Evolutionary conservation across 2,113 vertebrate genomes (phyloP), one percentile per base, ranked within the genome.

Genomic region (Vireo altiloquus): DNA sequence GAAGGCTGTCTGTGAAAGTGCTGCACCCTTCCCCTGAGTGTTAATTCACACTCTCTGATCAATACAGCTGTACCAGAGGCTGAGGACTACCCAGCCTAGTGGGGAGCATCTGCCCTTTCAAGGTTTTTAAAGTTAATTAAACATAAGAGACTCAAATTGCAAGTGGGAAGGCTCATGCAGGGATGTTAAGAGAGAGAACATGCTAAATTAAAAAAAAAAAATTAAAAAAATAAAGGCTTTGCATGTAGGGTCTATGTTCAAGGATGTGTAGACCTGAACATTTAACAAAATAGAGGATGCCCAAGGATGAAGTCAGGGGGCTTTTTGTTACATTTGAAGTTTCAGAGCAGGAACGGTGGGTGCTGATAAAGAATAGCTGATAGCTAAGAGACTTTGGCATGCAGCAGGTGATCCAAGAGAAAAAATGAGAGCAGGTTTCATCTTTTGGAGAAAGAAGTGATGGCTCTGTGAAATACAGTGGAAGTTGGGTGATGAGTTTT

Each of bases 91-190:
- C 9, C 25, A 37, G 44, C 60, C 49, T 80, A 22, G 23, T 75
- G 27, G 47, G 68, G 60, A 80, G 30, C 47, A 89, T 19, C 75
- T 88, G 63, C 31, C 27, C 80, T 81, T 80, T 89, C 54, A 81
- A 81, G 87, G 64, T 77, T 54, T 49, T 82, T 92, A 54, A 74
- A 78, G 54, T 61, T 81, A 91, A 89, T 65, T 40, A n/a, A 90
- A 66, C 24, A 37, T 37, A 44, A 88, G 57, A 59, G 71, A 44
- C 28, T 72, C 25, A 25, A 64, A 15, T 52, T 82, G 24, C 28
- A 61, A 66, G 22, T 1, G 1, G 24, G 19, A 88, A 28, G 13
- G 11, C 5, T 89, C 39, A 40, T 44, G 30, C 40, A 72, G 59
- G 16, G 39, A 54, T 74, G 23, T 70, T 68, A 59, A 10, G 57